Evolutionary conservation across 30 jellyfish, hydroid and myxozoan genomes (phyloP).

Genomic region (Chironex yamaguchii): DNA sequence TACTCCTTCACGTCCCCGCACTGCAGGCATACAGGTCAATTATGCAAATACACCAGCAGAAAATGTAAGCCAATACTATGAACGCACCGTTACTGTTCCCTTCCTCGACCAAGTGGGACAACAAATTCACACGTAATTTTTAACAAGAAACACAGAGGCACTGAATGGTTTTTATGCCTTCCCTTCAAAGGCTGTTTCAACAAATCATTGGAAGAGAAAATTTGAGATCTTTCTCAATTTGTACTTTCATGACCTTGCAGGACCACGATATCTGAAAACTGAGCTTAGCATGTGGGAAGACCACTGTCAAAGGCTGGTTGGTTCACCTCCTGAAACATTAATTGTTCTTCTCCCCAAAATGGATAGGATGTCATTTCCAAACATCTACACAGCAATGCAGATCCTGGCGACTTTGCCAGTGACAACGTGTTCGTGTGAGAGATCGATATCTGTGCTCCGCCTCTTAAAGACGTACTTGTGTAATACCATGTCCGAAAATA

Average conservation of each 20-base stretch:
- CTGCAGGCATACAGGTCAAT: not conserved
- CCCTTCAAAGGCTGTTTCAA: not conserved
- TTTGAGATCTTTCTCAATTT: not conserved
- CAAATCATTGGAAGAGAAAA: not conserved
- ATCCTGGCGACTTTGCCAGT: conserved; percentile 67
- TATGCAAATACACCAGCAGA: not conserved
- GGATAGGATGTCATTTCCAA: conserved; percentile 53
- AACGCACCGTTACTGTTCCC: not conserved
- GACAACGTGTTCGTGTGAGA: conserved; percentile 71
- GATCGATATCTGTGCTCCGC: conserved; percentile 42
- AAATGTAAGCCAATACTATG: not conserved
- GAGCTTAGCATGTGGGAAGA: conserved; percentile 20
- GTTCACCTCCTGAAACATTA: conserved; percentile 42
- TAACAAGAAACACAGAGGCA: not conserved
- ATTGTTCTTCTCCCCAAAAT: conserved; percentile 52
- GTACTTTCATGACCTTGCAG: conserved; percentile 10
- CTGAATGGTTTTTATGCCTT: conserved; percentile 7
- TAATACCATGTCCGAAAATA: conserved; percentile 23
- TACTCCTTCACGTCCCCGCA: not conserved
- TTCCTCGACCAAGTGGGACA: not conserved
- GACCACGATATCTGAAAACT: not conserved
- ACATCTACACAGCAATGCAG: conserved; percentile 37
- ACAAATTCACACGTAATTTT: not conserved
- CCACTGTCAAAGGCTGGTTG: conserved; percentile 5
- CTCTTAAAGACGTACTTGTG: conserved; percentile 52